Evolutionary conservation across 2,888 invertebrate genomes (phyloP).

Genomic region (Dicycla oo): DNA sequence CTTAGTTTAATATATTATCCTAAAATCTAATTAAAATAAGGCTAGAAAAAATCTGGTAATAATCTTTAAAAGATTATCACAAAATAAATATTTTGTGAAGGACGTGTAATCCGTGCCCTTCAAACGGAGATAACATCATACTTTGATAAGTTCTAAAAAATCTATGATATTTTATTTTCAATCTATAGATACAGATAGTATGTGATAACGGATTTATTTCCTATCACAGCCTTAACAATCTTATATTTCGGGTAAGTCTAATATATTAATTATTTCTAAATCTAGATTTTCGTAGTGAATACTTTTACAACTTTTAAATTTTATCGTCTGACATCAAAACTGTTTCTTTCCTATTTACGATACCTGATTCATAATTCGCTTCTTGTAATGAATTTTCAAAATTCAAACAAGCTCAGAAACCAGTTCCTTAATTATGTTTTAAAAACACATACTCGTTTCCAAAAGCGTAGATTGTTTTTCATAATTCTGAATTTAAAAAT

Average conservation of each 20-base stretch:
- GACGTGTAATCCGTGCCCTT: slow-evolving; percentile 43
- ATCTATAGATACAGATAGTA: slow-evolving; percentile 4
- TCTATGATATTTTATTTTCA: slow-evolving; percentile 43
- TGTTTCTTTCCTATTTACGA: not conserved
- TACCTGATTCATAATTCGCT: not conserved
- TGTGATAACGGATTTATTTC: slow-evolving; percentile 3
- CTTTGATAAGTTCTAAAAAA: slow-evolving; percentile 50
- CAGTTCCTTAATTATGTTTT: not conserved
- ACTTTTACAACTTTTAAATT: no score
- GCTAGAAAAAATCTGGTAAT: slow-evolving; percentile 2
- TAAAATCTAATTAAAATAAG: not conserved
- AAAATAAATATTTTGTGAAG: slow-evolving; percentile 23
- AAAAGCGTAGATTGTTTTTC: no score
- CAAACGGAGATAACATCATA: slow-evolving; percentile 34
- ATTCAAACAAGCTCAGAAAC: not conserved
- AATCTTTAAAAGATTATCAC: slow-evolving; percentile 29
- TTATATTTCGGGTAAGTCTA: not conserved
- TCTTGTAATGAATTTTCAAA: not conserved
- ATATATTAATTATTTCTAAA: no score
- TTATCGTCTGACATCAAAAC: not conserved
- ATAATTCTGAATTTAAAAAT: slow-evolving; percentile 5
- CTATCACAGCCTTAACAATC: not conserved
- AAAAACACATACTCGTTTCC: not conserved
- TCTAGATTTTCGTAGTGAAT: not conserved
- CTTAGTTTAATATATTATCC: no score